phyloP scores from a whole-genome alignment of 1,140 invertebrate species.

The Periplaneta americana region DNA sequence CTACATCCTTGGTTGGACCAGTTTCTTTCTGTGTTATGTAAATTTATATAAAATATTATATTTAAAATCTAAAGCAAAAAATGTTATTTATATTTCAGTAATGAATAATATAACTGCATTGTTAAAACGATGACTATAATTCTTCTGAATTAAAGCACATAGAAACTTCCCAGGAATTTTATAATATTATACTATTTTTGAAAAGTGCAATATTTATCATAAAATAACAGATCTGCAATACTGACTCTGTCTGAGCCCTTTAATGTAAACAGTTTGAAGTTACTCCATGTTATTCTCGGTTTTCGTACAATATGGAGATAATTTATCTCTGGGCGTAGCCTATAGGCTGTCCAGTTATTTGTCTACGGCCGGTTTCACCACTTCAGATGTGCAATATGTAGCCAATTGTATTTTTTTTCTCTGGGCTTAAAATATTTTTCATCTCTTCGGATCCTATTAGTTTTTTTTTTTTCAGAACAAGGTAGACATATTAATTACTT shows the following conservation, averaged over 20 bases:
- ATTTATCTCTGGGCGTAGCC: neutral
- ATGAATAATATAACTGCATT: too few relatives aligned
- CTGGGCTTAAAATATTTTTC: too few relatives aligned
- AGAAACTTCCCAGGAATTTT: neutral
- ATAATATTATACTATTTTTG: neutral
- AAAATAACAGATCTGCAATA: neutral
- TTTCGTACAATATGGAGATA: neutral
- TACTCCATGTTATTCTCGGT: neutral
- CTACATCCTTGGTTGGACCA: too few relatives aligned
- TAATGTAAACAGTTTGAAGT: neutral
- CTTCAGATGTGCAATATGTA: neutral
- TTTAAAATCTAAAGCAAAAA: too few relatives aligned
- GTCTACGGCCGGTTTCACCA: neutral
- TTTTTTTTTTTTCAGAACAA: too few relatives aligned
- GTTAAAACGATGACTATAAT: neutral
- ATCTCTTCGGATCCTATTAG: too few relatives aligned
- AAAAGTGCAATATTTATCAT: neutral
- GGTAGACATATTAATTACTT: too few relatives aligned
- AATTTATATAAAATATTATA: too few relatives aligned
- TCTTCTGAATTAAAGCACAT: neutral
- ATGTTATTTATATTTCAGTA: neutral
- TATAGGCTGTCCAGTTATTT: neutral
- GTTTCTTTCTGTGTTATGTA: too few relatives aligned
- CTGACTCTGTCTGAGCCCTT: neutral
- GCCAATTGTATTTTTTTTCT: neutral